phyloP scores from a whole-genome alignment of 1,140 invertebrate genomes.

The Zaprionus tsacasi region DNA sequence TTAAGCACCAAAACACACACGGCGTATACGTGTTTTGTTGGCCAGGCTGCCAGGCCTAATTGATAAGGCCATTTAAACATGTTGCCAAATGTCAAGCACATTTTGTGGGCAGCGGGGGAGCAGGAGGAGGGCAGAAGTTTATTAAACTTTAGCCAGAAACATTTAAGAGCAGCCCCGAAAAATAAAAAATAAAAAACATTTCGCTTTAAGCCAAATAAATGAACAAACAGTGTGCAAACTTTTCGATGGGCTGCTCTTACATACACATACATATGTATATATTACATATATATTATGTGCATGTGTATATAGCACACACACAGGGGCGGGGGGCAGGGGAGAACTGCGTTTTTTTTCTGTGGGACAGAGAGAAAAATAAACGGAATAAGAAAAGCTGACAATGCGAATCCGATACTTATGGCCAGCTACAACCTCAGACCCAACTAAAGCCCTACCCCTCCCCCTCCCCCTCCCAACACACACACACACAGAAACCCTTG shows the following conservation, averaged over 20 bases:
- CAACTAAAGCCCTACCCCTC: neutral
- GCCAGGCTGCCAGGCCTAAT: neutral
- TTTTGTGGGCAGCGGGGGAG: neutral
- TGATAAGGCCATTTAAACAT: slow-evolving; percentile 9
- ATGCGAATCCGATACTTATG: slow-evolving; percentile 67
- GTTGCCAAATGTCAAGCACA: slow-evolving; percentile 5
- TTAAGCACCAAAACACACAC: neutral
- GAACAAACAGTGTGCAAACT: slow-evolving; percentile 1
- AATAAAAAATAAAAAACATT: slow-evolving; percentile 20
- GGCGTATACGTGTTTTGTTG: slow-evolving; percentile 16
- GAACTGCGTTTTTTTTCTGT: slow-evolving; percentile 6
- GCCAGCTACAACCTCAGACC: slow-evolving; percentile 13
- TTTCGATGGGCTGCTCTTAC: slow-evolving; percentile 3
- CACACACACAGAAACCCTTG: slow-evolving; percentile 6
- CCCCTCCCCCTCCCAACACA: neutral
- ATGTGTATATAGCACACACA: slow-evolving; percentile 11
- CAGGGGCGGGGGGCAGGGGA: neutral
- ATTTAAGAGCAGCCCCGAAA: slow-evolving; percentile 19
- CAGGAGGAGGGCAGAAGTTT: neutral
- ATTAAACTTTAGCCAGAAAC: slow-evolving; percentile 28
- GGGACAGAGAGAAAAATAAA: slow-evolving; percentile 27
- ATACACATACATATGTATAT: no score
- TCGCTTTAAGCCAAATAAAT: slow-evolving; percentile 22
- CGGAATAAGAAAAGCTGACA: slow-evolving; percentile 63
- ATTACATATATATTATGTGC: slow-evolving; percentile 1